These are phyloP conservation scores for Drosophila orena DNA, from an alignment of 1,140 invertebrate genomes.

Conservation along the genomic window DNA sequence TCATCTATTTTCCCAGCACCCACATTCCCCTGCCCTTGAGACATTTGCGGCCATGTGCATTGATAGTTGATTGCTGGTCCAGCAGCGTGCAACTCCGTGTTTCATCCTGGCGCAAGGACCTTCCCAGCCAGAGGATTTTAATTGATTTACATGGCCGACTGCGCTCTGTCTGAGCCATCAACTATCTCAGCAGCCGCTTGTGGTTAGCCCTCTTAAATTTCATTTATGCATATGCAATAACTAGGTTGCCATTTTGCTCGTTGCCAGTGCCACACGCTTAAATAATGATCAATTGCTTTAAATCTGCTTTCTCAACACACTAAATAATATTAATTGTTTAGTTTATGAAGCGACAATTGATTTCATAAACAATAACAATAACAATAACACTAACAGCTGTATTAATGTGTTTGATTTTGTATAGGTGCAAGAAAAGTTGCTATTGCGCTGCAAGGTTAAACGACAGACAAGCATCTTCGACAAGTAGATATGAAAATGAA, in stretches of 20 bases:
- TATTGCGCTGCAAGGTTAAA: too few relatives aligned
- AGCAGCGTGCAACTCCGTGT: constrained; percentile 5
- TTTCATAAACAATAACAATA: too few relatives aligned
- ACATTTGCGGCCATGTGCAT: constrained; percentile 62
- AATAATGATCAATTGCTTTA: not conserved
- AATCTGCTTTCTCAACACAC: too few relatives aligned
- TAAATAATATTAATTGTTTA: too few relatives aligned
- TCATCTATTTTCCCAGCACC: not conserved
- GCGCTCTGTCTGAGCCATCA: constrained; percentile 74
- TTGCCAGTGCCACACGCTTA: not conserved
- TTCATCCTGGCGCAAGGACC: constrained; percentile 16
- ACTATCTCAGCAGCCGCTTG: constrained; percentile 30
- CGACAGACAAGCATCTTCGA: too few relatives aligned
- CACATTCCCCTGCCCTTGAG: not conserved
- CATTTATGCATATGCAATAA: constrained; percentile 36
- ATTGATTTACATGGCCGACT: constrained; percentile 84
- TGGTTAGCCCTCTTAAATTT: constrained; percentile 19
- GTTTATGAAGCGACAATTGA: too few relatives aligned
- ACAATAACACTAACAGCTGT: too few relatives aligned
- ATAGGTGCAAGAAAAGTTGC: too few relatives aligned
- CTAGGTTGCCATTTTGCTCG: constrained; percentile 5
- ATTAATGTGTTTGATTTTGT: too few relatives aligned
- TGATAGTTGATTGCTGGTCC: constrained; percentile 74
- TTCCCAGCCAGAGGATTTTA: constrained; percentile 75
- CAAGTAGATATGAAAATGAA: too few relatives aligned